A percentile compares a stretch with the other conserved stretches of the same genome.
Conservation (phyloP, 2,888 invertebrate genomes). For the Polydrusus pterygomalis region DNA sequence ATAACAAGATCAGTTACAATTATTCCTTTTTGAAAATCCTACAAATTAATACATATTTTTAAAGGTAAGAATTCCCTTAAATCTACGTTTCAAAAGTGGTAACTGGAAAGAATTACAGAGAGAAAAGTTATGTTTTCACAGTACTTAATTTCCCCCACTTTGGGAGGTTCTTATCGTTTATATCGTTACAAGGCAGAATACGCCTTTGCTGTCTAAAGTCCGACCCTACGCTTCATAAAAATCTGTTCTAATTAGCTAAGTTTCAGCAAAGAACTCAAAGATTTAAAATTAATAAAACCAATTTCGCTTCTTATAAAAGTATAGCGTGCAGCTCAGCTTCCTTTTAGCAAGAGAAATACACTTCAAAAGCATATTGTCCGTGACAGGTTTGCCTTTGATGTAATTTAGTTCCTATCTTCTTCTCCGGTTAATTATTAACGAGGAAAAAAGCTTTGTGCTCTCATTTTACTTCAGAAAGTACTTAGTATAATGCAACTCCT, state of each 20-base stretch:
- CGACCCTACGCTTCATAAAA: conserved; percentile 35
- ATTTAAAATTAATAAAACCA: conserved; percentile 64
- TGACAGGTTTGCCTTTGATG: conserved; percentile 70
- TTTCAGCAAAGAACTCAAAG: conserved; percentile 58
- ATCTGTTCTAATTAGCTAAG: conserved; percentile 60
- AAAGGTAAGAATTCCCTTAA: too few species aligned
- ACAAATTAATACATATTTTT: too few species aligned
- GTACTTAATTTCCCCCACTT: not conserved
- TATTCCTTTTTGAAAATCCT: too few species aligned
- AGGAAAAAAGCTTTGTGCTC: conserved; percentile 66
- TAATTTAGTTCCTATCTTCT: conserved; percentile 65
- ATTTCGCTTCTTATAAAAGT: conserved; percentile 62
- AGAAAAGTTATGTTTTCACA: not conserved
- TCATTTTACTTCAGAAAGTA: conserved; percentile 44
- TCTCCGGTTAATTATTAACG: conserved; percentile 71
- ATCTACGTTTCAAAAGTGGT: too few species aligned
- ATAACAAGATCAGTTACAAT: too few species aligned
- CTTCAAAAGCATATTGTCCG: conserved; percentile 70
- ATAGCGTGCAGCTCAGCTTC: conserved; percentile 54
- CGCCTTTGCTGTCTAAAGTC: conserved; percentile 6
- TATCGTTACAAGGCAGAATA: conserved; percentile 6
- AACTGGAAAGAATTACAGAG: too few species aligned
- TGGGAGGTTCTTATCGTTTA: conserved; percentile 12
- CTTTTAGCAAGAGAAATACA: conserved; percentile 62
- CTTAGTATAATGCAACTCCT: conserved; percentile 44